These are phyloP conservation scores for Hyaena hyaena DNA, from an alignment of 2,113 vertebrate genomes.

Conservation along the genomic window DNA sequence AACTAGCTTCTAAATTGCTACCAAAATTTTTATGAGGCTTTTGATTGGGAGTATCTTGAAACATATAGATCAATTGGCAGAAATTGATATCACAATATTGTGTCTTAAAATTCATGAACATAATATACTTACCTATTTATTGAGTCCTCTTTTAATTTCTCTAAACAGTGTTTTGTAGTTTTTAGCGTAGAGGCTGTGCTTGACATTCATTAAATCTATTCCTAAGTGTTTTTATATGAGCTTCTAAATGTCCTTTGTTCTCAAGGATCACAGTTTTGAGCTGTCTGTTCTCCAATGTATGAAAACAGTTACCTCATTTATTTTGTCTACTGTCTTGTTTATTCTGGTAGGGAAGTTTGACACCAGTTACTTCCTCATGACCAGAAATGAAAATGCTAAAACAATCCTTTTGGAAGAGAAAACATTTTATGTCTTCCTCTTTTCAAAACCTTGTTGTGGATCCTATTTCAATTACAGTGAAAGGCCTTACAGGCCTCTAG, in stretches of 20 bases:
- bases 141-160: neutral
- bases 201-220: slow-evolving; percentile 28
- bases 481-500: neutral
- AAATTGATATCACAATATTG: neutral
- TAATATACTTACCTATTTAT: neutral
- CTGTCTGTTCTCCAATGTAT: neutral
- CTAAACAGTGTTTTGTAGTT: neutral
- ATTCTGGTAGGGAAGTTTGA: neutral
- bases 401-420: neutral
- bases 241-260: neutral
- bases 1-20: neutral
- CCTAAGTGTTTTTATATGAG: slow-evolving; percentile 15
- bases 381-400: neutral
- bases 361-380: neutral
- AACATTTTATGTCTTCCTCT: neutral
- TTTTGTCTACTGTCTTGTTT: slow-evolving; percentile 43
- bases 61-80: neutral
- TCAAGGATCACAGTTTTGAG: neutral
- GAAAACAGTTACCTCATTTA: neutral
- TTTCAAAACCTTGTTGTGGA: neutral
- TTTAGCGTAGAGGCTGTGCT: neutral
- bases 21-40: neutral
- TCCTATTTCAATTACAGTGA: neutral
- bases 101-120: neutral
- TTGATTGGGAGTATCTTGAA: neutral